Conservation (phyloP, 2,888 invertebrate genomes). For the Liodrosophila aerea region DNA sequence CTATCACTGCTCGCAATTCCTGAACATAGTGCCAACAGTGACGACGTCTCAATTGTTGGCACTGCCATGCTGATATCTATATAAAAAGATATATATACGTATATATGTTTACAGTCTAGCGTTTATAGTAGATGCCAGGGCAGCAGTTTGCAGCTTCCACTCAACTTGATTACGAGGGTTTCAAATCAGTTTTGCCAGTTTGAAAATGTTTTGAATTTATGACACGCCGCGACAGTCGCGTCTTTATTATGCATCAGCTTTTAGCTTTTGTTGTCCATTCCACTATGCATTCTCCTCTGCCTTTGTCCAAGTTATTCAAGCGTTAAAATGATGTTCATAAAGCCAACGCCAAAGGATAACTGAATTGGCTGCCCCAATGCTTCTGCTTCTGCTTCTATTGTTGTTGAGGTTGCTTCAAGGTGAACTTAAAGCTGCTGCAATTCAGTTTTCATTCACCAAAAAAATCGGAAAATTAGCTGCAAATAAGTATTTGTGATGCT, state of each 20-base stretch:
- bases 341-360: constrained; percentile 58
- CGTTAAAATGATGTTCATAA: constrained; percentile 64
- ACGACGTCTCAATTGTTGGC: constrained; percentile 62
- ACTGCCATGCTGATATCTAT: constrained; percentile 9
- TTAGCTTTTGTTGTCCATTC: neutral
- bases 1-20: neutral
- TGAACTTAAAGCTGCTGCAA: constrained; percentile 52
- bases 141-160: constrained; percentile 30
- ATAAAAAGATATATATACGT: constrained; percentile 2
- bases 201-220: constrained; percentile 72
- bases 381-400: neutral
- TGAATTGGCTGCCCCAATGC: constrained; percentile 34
- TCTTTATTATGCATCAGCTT: constrained; percentile 53
- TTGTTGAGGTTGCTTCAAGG: constrained; percentile 60
- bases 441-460: constrained; percentile 22
- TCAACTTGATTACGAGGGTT: constrained; percentile 56
- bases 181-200: constrained; percentile 58
- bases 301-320: constrained; percentile 65
- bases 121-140: neutral
- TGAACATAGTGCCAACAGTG: constrained; percentile 34
- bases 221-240: constrained; percentile 45
- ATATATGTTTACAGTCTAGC: too few relatives aligned
- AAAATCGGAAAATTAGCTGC: constrained; percentile 48
- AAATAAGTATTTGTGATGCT: constrained; percentile 35
- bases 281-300: constrained; percentile 37